Conservation (phyloP, 2,113 vertebrate species). For the Cromileptes altivelis region DNA sequence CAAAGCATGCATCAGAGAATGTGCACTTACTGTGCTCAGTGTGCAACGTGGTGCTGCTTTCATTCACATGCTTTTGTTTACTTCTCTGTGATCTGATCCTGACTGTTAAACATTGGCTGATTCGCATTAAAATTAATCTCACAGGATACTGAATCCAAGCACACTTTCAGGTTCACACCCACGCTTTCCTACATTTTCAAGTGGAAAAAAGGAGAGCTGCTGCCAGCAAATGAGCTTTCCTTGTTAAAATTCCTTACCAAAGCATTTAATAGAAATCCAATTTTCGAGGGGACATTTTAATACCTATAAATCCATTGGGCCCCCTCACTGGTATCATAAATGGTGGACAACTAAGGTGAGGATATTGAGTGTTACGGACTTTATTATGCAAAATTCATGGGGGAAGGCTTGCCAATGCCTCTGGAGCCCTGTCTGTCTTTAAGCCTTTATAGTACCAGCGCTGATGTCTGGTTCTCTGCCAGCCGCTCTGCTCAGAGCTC, state of each 20-base stretch:
- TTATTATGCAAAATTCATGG: conserved; percentile 68
- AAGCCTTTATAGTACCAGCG: conserved; percentile 60
- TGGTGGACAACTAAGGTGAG: conserved; percentile 60
- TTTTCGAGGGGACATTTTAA: conserved; percentile 78
- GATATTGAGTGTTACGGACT: conserved; percentile 64
- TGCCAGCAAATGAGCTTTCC: conserved; percentile 70
- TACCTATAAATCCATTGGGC: conserved; percentile 68
- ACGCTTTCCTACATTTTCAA: conserved; percentile 29
- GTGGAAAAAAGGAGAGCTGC: conserved; percentile 47
- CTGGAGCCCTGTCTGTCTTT: conserved; percentile 61
- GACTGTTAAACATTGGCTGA: not conserved
- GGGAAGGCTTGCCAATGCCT: conserved; percentile 54
- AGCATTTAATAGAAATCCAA: conserved; percentile 82
- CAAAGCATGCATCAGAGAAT: not conserved
- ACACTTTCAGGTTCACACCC: conserved; percentile 33
- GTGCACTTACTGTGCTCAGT: not conserved
- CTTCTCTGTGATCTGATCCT: conserved; percentile 21
- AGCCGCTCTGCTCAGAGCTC: conserved; percentile 57
- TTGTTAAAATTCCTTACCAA: conserved; percentile 78
- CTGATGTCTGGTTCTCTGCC: conserved; percentile 65
- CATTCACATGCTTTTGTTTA: conserved; percentile 45
- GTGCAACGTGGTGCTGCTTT: conserved; percentile 1
- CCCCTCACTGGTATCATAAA: conserved; percentile 57
- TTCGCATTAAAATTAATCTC: conserved; percentile 40
- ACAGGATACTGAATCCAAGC: conserved; percentile 9